Evolutionary conservation across 2,888 invertebrate species (phyloP).

Genomic region (Oligia latruncula): DNA sequence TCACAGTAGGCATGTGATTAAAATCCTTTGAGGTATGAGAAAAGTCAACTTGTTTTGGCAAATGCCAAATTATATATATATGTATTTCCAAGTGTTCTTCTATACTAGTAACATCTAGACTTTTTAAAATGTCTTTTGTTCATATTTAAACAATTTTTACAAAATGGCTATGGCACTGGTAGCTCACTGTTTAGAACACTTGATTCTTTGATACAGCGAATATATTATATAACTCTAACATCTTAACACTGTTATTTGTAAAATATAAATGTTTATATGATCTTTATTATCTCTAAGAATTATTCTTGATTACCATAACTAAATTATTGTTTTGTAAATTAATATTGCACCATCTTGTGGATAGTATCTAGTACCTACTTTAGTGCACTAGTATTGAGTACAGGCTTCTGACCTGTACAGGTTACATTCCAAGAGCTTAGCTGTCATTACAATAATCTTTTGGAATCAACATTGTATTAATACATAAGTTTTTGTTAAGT

Average conservation of each 20-base stretch:
- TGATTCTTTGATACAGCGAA: conserved; percentile 10
- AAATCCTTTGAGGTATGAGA: conserved; percentile 14
- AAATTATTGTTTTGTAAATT: conserved; percentile 49
- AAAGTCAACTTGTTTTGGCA: conserved; percentile 8
- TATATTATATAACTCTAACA: background rate
- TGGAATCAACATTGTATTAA: conserved; percentile 58
- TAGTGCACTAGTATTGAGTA: conserved; percentile 39
- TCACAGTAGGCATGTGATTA: conserved; percentile 4
- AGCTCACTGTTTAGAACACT: conserved; percentile 12
- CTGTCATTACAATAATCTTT: conserved; percentile 60
- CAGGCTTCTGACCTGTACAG: conserved; percentile 49
- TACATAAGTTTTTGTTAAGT: conserved; percentile 43
- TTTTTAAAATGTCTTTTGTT: background rate
- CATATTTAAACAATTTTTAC: background rate
- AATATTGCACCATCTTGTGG: conserved; percentile 53
- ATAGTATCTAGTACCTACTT: conserved; percentile 27
- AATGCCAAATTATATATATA: conserved; percentile 3
- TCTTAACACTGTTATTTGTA: conserved; percentile 29
- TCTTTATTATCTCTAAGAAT: conserved; percentile 48
- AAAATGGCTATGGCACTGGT: background rate
- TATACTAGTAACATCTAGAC: background rate
- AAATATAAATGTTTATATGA: conserved; percentile 33
- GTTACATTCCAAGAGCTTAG: conserved; percentile 74
- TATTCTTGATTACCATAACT: conserved; percentile 26
- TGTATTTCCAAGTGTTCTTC: conserved; percentile 1